Evolutionary conservation across 2,797 vertebrate species (phyloP), one percentile per base, ranked within the genome.

Genomic region (Enteromius anoplus): DNA sequence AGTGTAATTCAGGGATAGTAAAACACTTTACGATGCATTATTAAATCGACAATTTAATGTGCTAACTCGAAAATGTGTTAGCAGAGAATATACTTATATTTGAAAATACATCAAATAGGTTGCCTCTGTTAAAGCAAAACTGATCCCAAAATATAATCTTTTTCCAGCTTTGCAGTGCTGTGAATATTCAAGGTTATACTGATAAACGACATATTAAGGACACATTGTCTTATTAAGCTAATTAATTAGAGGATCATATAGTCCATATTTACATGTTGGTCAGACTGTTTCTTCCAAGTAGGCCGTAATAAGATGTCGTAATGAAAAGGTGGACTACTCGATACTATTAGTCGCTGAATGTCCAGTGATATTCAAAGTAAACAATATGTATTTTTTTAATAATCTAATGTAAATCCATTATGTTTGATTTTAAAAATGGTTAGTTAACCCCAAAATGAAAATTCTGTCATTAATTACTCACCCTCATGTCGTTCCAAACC

Each of bases 21-120:
- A 89, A 89, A 88, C 21, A 32, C 49, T 42, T 45, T 84, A 83
- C 5, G 78, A 58, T 71, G 37, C 42, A 78, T 65, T 66, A 58
- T 87, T 85, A 68, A 72, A 83, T 87, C 79, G 66, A 89, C 51
- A 85, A 78, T 87, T 85, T 81, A 87, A 80, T 65, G 65, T 62
- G 58, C 77, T 40, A 23, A 68, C 60, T 71, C 26, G 37, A 71
- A 84, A 86, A 75, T 60, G 66, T 83, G 77, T 86, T 79, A 71
- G 70, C 34, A 26, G 64, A 58, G 76, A 64, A 80, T 76, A 58
- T 47, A 64, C 60, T 40, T 7, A 66, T 49, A 82, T 64, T 73
- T 76, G 51, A 81, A 77, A 81, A 81, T 76, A 60, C 42, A 51
- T 51, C 64, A 51, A 69, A 47, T 62, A 47, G 17, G 23, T 40